Conservation (phyloP, 2,113 vertebrate genomes). For the Poeciliopsis occidentalis region DNA sequence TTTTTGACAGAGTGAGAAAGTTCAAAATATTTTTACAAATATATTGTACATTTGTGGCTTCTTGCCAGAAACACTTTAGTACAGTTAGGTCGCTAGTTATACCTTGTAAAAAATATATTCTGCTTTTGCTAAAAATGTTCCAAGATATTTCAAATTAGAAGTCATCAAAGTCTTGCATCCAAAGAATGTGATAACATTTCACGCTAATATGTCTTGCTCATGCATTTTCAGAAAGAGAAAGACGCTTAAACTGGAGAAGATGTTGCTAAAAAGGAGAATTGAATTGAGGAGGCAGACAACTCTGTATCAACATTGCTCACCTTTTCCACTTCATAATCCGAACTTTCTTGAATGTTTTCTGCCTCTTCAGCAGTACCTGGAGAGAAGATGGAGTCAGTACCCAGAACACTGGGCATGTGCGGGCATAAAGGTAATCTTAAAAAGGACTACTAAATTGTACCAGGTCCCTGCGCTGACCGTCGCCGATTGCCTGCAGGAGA, state of each 20-base stretch:
- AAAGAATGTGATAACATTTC: conserved; percentile 2
- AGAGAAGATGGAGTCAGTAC: conserved; percentile 17
- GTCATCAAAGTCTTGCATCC: not conserved
- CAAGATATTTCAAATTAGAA: not conserved
- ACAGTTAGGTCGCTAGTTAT: too few species aligned
- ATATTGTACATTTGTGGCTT: not conserved
- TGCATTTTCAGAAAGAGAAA: not conserved
- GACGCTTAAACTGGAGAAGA: not conserved
- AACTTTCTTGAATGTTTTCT: conserved; percentile 12
- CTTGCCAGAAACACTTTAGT: too few species aligned
- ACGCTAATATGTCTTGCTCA: not conserved
- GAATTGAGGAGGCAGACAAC: not conserved
- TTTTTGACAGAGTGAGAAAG: not conserved
- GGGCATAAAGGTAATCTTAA: conserved; percentile 6
- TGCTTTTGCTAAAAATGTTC: not conserved
- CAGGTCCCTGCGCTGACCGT: conserved; percentile 18
- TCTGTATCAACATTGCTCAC: conserved; percentile 51
- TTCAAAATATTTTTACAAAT: not conserved
- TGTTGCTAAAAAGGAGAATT: too few species aligned
- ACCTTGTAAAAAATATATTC: not conserved
- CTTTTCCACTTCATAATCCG: conserved; percentile 45
- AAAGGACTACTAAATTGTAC: conserved; percentile 24
- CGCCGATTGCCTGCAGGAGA: conserved; percentile 39
- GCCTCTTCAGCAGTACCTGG: conserved; percentile 44
- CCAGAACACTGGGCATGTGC: not conserved